Evolutionary conservation across 2,888 invertebrate genomes (phyloP).

Genomic region (Biston stratarius): DNA sequence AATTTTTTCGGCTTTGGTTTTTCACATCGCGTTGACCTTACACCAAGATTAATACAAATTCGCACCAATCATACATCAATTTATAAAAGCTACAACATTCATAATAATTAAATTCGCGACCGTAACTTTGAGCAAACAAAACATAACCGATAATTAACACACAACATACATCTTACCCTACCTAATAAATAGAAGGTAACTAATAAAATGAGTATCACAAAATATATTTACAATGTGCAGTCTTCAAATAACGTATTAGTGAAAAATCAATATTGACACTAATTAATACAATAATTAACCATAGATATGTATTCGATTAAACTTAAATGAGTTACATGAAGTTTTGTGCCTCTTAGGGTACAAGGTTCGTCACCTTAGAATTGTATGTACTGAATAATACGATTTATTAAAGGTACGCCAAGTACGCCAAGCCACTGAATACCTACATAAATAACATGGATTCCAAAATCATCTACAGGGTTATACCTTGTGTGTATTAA

Average conservation of each 20-base stretch:
- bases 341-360: constrained; percentile 5
- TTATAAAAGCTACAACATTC: constrained; percentile 54
- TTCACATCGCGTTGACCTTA: no score
- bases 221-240: constrained; percentile 75
- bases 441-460: no score
- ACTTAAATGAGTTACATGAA: constrained; percentile 18
- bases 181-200: constrained; percentile 56
- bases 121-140: constrained; percentile 60
- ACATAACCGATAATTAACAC: constrained; percentile 55
- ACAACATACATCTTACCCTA: constrained; percentile 57
- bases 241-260: constrained; percentile 70
- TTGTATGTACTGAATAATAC: constrained; percentile 6
- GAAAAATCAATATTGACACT: constrained; percentile 60
- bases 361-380: not conserved
- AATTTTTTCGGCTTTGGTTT: no score
- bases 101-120: constrained; percentile 44
- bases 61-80: constrained; percentile 22
- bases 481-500: no score
- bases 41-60: constrained; percentile 4
- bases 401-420: not conserved
- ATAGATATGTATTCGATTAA: constrained; percentile 70
- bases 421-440: not conserved
- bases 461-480: no score
- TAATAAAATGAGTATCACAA: constrained; percentile 64
- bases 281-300: constrained; percentile 70